These are phyloP conservation scores for Eptatretus burgeri DNA, from an alignment of 2,113 vertebrate species.

Conservation along the genomic window DNA sequence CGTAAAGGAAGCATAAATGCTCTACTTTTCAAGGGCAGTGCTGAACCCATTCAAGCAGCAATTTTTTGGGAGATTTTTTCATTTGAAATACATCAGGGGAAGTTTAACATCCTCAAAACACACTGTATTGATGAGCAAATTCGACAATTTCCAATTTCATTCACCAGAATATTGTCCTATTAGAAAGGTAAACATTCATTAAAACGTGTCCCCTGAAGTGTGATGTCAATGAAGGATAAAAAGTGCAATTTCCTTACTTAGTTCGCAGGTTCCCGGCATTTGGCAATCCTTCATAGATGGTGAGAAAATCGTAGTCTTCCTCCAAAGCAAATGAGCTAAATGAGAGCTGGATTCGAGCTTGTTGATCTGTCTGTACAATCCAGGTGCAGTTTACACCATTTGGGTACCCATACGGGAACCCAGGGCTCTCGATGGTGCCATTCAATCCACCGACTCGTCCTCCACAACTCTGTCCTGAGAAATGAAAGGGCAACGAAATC, in stretches of 20 bases:
- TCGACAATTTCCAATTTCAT: too few species aligned
- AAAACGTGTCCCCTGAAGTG: too few species aligned
- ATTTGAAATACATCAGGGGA: too few species aligned
- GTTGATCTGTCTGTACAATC: slow-evolving; percentile 58
- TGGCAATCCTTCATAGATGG: slow-evolving; percentile 61
- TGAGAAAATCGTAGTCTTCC: slow-evolving; percentile 85
- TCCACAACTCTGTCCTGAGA: slow-evolving; percentile 77
- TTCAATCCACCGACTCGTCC: slow-evolving; percentile 55
- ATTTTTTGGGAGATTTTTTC: too few species aligned
- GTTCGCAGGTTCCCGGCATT: slow-evolving; percentile 55
- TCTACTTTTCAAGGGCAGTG: too few species aligned
- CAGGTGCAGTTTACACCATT: slow-evolving; percentile 98
- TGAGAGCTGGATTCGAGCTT: slow-evolving; percentile 83
- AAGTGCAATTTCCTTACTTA: slow-evolving; percentile 21
- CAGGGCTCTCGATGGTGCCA: slow-evolving; percentile 82
- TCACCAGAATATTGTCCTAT: too few species aligned
- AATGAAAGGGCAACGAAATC: slow-evolving; percentile 13
- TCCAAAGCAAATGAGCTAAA: slow-evolving; percentile 92
- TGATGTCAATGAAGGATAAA: too few species aligned
- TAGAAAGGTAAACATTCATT: too few species aligned
- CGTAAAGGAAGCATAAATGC: too few species aligned
- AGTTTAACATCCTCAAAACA: too few species aligned
- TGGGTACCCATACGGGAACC: slow-evolving; percentile 84
- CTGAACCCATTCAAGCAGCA: too few species aligned
- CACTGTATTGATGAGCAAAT: too few species aligned